Evolutionary conservation across 2,113 vertebrate species (phyloP), one percentile per base, ranked within the genome.

Genomic region (Alligator sinensis): DNA sequence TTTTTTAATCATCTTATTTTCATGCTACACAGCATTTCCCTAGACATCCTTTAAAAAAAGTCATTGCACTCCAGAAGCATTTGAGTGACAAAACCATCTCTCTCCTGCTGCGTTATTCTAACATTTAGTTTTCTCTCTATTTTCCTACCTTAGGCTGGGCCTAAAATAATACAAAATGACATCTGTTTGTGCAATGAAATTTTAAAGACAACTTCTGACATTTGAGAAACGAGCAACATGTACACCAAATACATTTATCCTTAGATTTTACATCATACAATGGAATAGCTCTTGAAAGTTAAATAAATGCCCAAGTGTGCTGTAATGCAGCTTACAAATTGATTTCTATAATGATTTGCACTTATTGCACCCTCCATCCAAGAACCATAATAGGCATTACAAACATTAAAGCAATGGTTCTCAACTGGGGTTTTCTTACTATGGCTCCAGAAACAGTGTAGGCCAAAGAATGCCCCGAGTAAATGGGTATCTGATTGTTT

Each of bases 41-140:
- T 27, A 86, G 77, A 64, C 38, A 6, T 5, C 1, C 5, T 6
- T 16, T 13, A 0, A 81, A 92, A 93, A 38, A 93, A 38, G 55
- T 59, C 95, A 95, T 82, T 54, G 18, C 77, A 93, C 93, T 94
- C 92, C 95, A 84, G 57, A 90, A 94, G 18, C 24, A 72, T 34
- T 47, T 18, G 86, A 62, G 60, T 93, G 92, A 66, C 95, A 96
- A 92, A 87, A 84, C 60, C 75, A 86, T 72, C 58, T 61, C 15
- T n/a, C 77, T 34, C 38, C 54, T 82, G 75, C 60, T 89, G 84
- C 74, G 94, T 58, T 57, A 8, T 88, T n/a, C 77, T 38, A 13
- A 28, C n/a, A 22, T 13, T 75, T 22, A 15, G 11, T 80, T 93
- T 91, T n/a, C 30, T 19, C 16, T 72, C 59, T 66, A 91, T 86